phyloP scores from a whole-genome alignment of 2,888 invertebrate species.

The Oligia latruncula region DNA sequence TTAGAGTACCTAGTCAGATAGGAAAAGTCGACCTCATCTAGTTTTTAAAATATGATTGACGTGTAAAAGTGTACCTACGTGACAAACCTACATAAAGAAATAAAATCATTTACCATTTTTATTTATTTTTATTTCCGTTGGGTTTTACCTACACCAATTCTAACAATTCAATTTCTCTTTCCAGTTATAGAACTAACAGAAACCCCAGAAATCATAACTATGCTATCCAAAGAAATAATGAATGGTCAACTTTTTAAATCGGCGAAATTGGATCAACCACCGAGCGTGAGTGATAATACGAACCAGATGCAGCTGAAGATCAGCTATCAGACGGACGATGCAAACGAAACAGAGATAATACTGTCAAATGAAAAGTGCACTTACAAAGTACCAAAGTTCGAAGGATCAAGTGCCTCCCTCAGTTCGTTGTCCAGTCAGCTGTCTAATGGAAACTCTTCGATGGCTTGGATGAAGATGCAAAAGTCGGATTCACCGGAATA shows the following conservation, averaged over 20 bases:
- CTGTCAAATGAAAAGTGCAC: conserved; percentile 82
- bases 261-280: conserved; percentile 74
- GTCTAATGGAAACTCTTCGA: conserved; percentile 82
- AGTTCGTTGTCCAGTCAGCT: conserved; percentile 82
- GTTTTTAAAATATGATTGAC: too few species aligned
- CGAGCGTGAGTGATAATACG: conserved; percentile 67
- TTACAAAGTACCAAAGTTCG: conserved; percentile 83
- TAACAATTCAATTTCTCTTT: conserved; percentile 63
- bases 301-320: conserved; percentile 83
- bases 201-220: conserved; percentile 85
- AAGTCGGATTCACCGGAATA: conserved; percentile 84
- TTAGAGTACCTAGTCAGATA: too few species aligned
- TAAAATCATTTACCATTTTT: too few species aligned
- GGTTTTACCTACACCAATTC: neutral
- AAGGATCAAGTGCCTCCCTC: conserved; percentile 77
- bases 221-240: conserved; percentile 88
- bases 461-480: conserved; percentile 90
- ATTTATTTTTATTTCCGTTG: neutral
- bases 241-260: conserved; percentile 90
- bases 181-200: conserved; percentile 92
- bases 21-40: too few species aligned
- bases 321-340: conserved; percentile 81
- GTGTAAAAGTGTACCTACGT: too few species aligned
- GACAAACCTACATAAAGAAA: too few species aligned
- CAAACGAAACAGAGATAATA: conserved; percentile 82